Percentiles rank a stretch among this genome's conserved stretches.
These are phyloP conservation scores for Peromyscus nudipes DNA, from an alignment of 2,797 vertebrate species.

Conservation along the genomic window DNA sequence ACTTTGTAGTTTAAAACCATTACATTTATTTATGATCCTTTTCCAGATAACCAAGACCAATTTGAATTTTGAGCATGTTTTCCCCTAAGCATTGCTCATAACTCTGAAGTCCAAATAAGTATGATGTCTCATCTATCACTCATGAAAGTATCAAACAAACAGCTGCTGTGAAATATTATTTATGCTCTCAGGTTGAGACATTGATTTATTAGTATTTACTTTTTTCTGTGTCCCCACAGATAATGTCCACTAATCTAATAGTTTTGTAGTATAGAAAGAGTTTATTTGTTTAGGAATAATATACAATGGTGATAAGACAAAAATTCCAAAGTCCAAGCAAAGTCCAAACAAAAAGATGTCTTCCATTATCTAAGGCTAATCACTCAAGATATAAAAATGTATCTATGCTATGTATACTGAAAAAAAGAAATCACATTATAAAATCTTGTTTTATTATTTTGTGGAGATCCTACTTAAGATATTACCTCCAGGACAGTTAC, in stretches of 20 bases:
- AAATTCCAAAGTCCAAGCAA: conserved; percentile 30
- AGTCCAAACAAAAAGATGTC: neutral
- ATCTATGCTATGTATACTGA: neutral
- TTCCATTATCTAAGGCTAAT: neutral
- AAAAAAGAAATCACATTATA: conserved; percentile 2
- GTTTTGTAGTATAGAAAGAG: neutral
- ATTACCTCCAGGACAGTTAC: neutral
- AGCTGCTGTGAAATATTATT: neutral
- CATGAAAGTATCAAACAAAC: conserved; percentile 35
- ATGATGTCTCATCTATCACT: conserved; percentile 24
- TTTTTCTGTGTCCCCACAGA: neutral
- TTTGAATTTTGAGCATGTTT: conserved; percentile 63
- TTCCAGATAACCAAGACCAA: conserved; percentile 36
- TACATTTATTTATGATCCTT: conserved; percentile 56
- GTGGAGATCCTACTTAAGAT: neutral
- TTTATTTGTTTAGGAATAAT: conserved; percentile 55
- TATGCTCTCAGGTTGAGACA: neutral
- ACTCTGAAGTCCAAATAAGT: neutral
- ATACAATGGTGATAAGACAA: neutral
- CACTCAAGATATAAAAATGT: conserved; percentile 27
- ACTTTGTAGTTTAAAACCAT: conserved; percentile 41
- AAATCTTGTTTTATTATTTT: neutral
- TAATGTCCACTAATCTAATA: neutral
- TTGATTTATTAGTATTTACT: conserved; percentile 44
- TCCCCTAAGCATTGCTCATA: neutral